Evolutionary conservation across 2,113 vertebrate species (phyloP), one percentile per base, ranked within the genome.

Genomic region (Terrapene triunguis): DNA sequence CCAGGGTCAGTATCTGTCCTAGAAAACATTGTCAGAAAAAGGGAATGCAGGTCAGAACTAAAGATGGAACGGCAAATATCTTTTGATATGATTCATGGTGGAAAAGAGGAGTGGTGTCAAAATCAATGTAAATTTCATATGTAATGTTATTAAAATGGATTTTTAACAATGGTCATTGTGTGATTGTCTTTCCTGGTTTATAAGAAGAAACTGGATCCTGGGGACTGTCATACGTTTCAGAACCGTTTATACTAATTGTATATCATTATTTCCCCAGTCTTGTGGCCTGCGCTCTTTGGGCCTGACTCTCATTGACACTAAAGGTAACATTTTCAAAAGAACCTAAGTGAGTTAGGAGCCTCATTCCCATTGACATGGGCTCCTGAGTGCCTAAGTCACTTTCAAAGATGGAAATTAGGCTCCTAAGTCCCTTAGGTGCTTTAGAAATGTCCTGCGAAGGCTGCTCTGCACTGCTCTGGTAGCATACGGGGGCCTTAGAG

Each of bases 111-210:
- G 69, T 80, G 6, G 74, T 27, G 24, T 27, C 22, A 47, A 47
- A 78, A 27, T 44, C 44, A 29, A 44, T 78, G 42, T 78, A 27
- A 14, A 47, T 89, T 72, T 85, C 93, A 92, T 92, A 53, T 53
- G 17, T 86, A 38, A 69, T n/a, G 76, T 72, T 53, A 97, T 94
- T 97, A 96, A 97, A 78, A 97, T 80, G 5, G 2, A 35, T 3
- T 62, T 80, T 42, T 74, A 76, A 83, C 38, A 10, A 79, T 72
- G 29, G 50, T 65, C n/a, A 62, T 83, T 3, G 14, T 3, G 5
- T 80, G 48, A 10, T 95, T 69, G 14, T 38, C 90, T 4, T 88
- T 89, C 11, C 54, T 74, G 2, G 2, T 3, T 85, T 7, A 32
- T 0, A 3, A 8, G 27, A 85, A 90, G 10, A 35, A 82, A 5